phyloP scores from a whole-genome alignment of 2,113 vertebrate genomes.

The Serilophus lunatus region DNA sequence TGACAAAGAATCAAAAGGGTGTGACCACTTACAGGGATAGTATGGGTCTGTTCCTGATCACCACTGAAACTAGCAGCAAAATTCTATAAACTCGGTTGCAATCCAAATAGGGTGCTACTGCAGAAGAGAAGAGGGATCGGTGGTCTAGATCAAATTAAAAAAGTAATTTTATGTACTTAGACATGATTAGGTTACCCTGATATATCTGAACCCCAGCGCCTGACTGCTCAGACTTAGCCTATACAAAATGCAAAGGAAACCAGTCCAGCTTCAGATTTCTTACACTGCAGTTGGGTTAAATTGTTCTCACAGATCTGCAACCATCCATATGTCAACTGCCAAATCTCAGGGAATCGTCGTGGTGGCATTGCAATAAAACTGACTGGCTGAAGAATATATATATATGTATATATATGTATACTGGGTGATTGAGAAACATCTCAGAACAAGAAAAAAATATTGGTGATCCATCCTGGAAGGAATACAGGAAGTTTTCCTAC shows the following conservation, averaged over 20 bases:
- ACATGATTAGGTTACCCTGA: background rate
- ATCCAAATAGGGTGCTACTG: background rate
- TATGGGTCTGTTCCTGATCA: background rate
- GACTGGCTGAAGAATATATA: background rate
- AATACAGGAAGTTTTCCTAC: background rate
- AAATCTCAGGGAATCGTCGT: background rate
- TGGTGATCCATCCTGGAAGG: background rate
- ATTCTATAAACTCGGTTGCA: background rate
- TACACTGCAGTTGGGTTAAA: background rate
- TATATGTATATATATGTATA: background rate
- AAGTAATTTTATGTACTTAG: background rate
- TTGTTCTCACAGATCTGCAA: background rate
- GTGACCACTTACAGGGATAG: background rate
- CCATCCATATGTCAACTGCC: accelerated
- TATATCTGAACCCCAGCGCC: background rate
- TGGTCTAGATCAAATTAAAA: background rate
- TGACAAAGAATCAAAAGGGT: background rate
- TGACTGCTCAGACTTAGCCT: background rate
- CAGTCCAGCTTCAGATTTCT: background rate
- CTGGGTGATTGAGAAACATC: background rate
- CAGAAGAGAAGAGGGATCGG: background rate
- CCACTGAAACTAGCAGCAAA: background rate
- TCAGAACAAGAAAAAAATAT: background rate
- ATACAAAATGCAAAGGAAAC: background rate
- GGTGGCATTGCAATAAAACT: background rate